Evolutionary conservation across 2,888 invertebrate genomes (phyloP).

Genomic region (Diplolepis rosae): DNA sequence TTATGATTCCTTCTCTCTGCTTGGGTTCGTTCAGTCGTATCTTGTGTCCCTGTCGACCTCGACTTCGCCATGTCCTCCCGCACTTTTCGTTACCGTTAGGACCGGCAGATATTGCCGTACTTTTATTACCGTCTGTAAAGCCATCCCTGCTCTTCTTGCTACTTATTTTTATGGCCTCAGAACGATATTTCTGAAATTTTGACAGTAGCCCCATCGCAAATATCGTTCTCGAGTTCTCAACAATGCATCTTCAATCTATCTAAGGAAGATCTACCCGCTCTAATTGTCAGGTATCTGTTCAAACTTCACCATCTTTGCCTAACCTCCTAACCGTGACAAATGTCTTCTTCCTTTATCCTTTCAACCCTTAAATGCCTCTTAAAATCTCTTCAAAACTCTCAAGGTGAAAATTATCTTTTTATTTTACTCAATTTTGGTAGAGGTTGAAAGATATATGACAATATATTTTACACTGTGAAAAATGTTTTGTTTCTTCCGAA

Average conservation of each 20-base stretch:
- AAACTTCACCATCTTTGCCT: not conserved
- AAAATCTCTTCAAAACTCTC: not conserved
- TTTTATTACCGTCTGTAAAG: not conserved
- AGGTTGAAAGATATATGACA: not conserved
- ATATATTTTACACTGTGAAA: no score
- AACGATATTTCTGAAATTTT: not conserved
- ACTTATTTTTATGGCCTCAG: not conserved
- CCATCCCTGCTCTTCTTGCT: not conserved
- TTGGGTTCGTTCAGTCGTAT: no score
- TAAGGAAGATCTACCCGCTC: not conserved
- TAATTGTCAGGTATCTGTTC: not conserved
- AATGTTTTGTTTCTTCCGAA: no score
- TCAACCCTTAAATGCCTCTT: not conserved
- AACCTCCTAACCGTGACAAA: not conserved
- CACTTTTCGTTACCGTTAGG: not conserved
- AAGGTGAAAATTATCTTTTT: not conserved
- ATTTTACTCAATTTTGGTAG: not conserved
- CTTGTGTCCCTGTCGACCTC: not conserved
- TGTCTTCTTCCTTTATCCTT: not conserved
- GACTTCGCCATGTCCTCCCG: not conserved
- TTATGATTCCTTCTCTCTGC: not conserved
- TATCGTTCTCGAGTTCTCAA: not conserved
- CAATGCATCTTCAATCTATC: not conserved
- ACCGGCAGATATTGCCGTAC: not conserved
- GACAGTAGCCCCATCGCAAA: not conserved